These are phyloP conservation scores for Polydrusus cervinus DNA, from an alignment of 2,888 invertebrate species.

Conservation along the genomic window DNA sequence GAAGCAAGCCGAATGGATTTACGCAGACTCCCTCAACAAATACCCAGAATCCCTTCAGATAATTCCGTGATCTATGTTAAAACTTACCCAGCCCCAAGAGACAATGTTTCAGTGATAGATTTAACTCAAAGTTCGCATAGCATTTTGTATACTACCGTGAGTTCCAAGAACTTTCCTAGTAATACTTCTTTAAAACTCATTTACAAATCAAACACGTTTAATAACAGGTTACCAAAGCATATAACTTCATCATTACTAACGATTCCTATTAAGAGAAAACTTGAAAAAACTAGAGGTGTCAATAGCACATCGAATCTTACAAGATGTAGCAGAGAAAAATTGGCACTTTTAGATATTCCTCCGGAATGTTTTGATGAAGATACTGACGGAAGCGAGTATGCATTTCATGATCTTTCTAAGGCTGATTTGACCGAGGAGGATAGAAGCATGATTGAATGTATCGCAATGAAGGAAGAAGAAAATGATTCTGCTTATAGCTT, in stretches of 20 bases:
- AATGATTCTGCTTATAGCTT: slow-evolving; percentile 48
- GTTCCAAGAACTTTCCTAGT: slow-evolving; percentile 24
- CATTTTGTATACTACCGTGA: slow-evolving; percentile 26
- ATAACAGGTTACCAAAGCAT: slow-evolving; percentile 39
- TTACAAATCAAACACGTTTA: slow-evolving; percentile 51
- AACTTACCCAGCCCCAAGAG: slow-evolving; percentile 34
- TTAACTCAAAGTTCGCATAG: slow-evolving; percentile 49
- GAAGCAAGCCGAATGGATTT: slow-evolving; percentile 55
- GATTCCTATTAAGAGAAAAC: slow-evolving; percentile 41
- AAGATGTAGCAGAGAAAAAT: slow-evolving; percentile 36
- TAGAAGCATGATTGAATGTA: slow-evolving; percentile 55
- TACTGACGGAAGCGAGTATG: slow-evolving; percentile 47
- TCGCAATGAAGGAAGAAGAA: slow-evolving; percentile 52
- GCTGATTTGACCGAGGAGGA: slow-evolving; percentile 54
- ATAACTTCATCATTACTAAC: slow-evolving; percentile 49
- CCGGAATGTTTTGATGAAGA: slow-evolving; percentile 48
- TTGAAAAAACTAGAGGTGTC: slow-evolving; percentile 24
- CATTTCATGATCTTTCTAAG: slow-evolving; percentile 53
- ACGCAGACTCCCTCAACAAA: slow-evolving; percentile 5
- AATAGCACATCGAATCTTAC: slow-evolving; percentile 44
- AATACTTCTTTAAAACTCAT: slow-evolving; percentile 49
- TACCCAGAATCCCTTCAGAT: slow-evolving; percentile 40
- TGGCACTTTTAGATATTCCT: slow-evolving; percentile 45
- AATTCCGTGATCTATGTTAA: slow-evolving; percentile 53
- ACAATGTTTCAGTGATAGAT: slow-evolving; percentile 48